Evolutionary conservation across 1,140 invertebrate species (phyloP).

Genomic region (Cotesia typhae): DNA sequence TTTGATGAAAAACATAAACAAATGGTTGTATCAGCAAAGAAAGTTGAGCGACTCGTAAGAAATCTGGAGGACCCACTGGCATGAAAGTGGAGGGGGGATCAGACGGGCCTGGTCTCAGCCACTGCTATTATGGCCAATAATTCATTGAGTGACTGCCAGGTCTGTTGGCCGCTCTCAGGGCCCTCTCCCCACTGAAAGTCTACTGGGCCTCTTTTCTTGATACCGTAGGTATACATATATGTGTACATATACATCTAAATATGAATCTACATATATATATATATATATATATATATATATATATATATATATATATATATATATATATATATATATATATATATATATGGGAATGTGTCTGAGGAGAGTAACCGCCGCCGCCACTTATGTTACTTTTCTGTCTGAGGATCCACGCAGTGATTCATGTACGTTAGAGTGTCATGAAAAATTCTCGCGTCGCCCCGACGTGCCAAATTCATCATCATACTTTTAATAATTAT

Average conservation of each 20-base stretch:
- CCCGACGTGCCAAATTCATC: conserved; percentile 35
- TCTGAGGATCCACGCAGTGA: background rate
- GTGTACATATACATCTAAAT: too few relatives aligned
- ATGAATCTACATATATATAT: too few relatives aligned
- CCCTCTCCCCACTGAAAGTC: background rate
- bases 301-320: too few relatives aligned
- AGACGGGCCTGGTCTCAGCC: conserved; percentile 27
- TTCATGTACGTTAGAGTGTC: conserved; percentile 35
- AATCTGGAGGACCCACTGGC: too few relatives aligned
- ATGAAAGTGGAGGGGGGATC: conserved; percentile 1
- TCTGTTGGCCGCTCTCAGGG: conserved; percentile 23
- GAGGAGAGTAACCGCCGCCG: conserved; percentile 2
- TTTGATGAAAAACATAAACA: too few relatives aligned
- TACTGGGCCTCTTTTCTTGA: background rate
- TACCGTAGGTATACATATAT: too few relatives aligned
- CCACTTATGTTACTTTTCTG: conserved; percentile 22
- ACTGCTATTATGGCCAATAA: conserved; percentile 49
- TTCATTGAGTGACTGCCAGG: conserved; percentile 46
- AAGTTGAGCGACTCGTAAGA: too few relatives aligned
- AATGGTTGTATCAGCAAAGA: too few relatives aligned
- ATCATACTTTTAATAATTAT: conserved; percentile 10
- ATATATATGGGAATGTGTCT: too few relatives aligned
- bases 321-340: too few relatives aligned
- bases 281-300: too few relatives aligned
- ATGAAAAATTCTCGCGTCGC: conserved; percentile 38